Evolutionary conservation across 2,113 vertebrate genomes (phyloP).

Genomic region (Coturnix japonica): DNA sequence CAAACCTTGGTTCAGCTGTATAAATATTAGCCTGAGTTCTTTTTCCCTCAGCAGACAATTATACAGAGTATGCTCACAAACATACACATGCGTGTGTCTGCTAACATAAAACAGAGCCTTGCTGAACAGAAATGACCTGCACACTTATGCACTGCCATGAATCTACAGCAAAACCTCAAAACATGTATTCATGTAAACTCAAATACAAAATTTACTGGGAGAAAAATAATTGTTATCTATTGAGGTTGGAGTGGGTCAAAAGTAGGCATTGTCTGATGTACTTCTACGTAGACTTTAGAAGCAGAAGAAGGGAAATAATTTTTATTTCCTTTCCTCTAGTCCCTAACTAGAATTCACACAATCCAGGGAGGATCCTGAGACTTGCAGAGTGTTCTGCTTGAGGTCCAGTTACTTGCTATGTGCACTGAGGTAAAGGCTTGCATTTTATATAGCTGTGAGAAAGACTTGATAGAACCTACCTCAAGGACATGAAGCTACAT

Average conservation of each 20-base stretch:
- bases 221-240: too few relatives aligned
- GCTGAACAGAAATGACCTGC: neutral
- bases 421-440: neutral
- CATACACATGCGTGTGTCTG: neutral
- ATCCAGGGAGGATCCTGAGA: too few relatives aligned
- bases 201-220: too few relatives aligned
- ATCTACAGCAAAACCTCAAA: neutral
- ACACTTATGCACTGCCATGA: neutral
- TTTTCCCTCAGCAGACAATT: constrained; percentile 25
- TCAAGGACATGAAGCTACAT: neutral
- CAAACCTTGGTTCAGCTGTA: constrained; percentile 33
- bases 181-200: neutral
- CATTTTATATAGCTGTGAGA: neutral
- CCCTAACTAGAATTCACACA: too few relatives aligned
- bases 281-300: too few relatives aligned
- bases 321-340: too few relatives aligned
- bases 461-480: neutral
- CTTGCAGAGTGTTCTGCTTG: too few relatives aligned
- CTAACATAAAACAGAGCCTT: constrained; percentile 4
- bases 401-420: neutral
- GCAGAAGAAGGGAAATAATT: too few relatives aligned
- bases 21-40: constrained; percentile 37
- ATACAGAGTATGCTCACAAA: neutral
- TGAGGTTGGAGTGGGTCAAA: too few relatives aligned
- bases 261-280: too few relatives aligned